Conservation (phyloP, 2,888 invertebrate species). For the Parnassius smintheus region DNA sequence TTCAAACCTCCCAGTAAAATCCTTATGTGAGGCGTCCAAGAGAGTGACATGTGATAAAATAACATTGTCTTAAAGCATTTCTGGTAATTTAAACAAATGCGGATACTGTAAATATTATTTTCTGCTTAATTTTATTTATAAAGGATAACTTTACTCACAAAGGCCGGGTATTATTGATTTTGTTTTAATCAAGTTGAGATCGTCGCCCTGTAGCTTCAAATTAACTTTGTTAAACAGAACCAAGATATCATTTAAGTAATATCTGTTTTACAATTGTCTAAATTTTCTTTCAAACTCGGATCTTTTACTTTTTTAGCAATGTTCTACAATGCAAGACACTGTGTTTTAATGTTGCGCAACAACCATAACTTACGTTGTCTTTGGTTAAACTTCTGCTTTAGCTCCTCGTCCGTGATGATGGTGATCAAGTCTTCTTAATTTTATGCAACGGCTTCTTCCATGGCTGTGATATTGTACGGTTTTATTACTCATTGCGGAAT, state of each 20-base stretch:
- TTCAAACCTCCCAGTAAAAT: too few relatives aligned
- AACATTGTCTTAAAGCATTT: conserved; percentile 10
- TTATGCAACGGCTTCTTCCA: conserved; percentile 22
- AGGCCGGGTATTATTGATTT: conserved; percentile 14
- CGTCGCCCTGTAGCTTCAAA: too few relatives aligned
- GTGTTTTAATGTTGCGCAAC: too few relatives aligned
- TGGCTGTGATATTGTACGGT: conserved; percentile 11
- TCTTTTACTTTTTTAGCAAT: too few relatives aligned
- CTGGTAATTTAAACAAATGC: conserved; percentile 23
- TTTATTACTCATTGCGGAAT: too few relatives aligned
- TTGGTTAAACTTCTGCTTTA: conserved; percentile 25
- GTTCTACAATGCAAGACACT: too few relatives aligned
- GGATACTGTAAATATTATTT: conserved; percentile 21
- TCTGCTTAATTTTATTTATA: conserved; percentile 22
- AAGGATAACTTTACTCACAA: conserved; percentile 22
- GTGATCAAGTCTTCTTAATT: conserved; percentile 29
- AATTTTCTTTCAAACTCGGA: too few relatives aligned
- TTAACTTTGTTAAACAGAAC: too few relatives aligned
- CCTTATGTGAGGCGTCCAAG: conserved; percentile 10
- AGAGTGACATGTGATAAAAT: conserved; percentile 26
- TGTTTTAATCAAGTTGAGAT: background rate
- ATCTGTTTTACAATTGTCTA: too few relatives aligned
- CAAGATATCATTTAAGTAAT: too few relatives aligned
- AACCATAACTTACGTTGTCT: too few relatives aligned
- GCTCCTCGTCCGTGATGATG: conserved; percentile 26